These are phyloP conservation scores for Bryconaethiops microstoma DNA, from an alignment of 2,797 vertebrate species.

Conservation along the genomic window DNA sequence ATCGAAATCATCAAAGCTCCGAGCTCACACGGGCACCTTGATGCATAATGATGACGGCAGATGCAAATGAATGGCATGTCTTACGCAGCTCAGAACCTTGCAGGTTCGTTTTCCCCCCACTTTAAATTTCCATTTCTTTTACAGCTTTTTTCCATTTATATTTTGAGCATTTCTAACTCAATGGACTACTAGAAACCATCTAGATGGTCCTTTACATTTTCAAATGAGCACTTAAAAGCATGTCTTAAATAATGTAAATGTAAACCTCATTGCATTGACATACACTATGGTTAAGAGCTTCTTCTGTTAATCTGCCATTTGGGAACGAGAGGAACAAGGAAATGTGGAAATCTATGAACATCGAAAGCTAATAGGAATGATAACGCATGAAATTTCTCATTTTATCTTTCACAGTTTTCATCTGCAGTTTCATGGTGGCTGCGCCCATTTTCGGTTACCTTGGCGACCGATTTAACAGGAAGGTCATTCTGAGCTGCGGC, in stretches of 20 bases:
- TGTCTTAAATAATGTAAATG: background rate
- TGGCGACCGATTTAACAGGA: constrained; percentile 89
- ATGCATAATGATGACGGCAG: background rate
- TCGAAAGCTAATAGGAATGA: background rate
- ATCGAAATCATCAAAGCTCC: no score
- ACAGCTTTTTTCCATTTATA: background rate
- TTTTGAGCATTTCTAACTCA: background rate
- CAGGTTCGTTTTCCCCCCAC: no score
- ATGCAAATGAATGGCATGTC: background rate
- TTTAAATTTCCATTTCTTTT: no score
- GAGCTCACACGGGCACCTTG: no score
- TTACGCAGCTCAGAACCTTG: no score
- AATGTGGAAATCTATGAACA: no score
- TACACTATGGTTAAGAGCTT: background rate
- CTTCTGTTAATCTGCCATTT: background rate
- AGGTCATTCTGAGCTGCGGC: constrained; percentile 87
- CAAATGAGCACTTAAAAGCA: background rate
- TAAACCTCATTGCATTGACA: background rate
- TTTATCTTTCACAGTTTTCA: constrained; percentile 80
- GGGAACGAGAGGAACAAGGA: background rate
- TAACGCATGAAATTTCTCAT: background rate
- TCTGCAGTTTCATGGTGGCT: constrained; percentile 91
- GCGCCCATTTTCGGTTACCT: constrained; percentile 90
- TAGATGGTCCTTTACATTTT: background rate
- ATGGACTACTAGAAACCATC: background rate